Evolutionary conservation across 1,140 invertebrate genomes (phyloP).

Genomic region (Papilio aristodemus): DNA sequence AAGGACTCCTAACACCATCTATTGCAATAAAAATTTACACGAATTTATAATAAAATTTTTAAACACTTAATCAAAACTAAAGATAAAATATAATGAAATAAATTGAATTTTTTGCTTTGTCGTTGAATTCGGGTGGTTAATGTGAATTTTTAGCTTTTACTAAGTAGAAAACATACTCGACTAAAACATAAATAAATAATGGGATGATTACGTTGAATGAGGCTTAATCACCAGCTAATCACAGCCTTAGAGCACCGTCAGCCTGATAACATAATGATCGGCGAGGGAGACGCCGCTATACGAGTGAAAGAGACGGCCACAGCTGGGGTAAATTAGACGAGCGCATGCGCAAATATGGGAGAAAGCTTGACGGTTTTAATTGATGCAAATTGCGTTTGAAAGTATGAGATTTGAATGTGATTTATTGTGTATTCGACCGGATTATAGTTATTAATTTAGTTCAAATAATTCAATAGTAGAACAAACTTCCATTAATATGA

Average conservation of each 20-base stretch:
- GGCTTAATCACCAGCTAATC: conserved; percentile 76
- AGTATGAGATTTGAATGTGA: conserved; percentile 23
- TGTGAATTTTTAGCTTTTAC: conserved; percentile 42
- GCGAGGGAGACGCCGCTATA: conserved; percentile 45
- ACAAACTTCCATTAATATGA: too few relatives aligned
- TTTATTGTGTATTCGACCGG: conserved; percentile 16
- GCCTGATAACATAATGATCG: conserved; percentile 73
- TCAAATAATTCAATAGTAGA: neutral
- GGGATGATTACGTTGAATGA: conserved; percentile 77
- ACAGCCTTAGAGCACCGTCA: conserved; percentile 60
- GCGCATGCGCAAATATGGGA: conserved; percentile 47
- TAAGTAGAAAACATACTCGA: conserved; percentile 70
- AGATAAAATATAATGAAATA: too few relatives aligned
- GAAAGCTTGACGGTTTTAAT: conserved; percentile 40
- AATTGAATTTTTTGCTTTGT: too few relatives aligned
- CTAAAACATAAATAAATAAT: conserved; percentile 79
- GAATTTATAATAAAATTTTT: conserved; percentile 37
- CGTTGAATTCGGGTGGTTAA: neutral
- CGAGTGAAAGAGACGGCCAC: conserved; percentile 37
- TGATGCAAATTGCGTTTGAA: conserved; percentile 31
- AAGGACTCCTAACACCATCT: neutral
- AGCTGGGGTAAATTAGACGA: conserved; percentile 27
- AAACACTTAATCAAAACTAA: neutral
- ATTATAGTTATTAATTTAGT: neutral
- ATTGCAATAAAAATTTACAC: conserved; percentile 12